phyloP scores from a whole-genome alignment of 2,888 invertebrate species.

The Rhyacophila evoluta region DNA sequence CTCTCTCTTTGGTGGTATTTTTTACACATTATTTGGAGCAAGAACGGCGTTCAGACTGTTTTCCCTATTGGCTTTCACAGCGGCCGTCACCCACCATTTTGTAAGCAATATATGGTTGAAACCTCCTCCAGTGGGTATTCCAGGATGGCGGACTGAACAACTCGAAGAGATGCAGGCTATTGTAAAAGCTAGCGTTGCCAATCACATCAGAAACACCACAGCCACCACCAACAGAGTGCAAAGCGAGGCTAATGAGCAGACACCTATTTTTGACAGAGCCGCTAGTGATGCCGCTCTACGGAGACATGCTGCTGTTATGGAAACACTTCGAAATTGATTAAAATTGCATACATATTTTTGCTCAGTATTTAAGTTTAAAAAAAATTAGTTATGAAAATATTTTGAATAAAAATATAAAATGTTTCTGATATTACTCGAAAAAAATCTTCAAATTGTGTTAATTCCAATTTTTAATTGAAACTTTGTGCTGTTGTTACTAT shows the following conservation, averaged over 20 bases:
- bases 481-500: too few species aligned
- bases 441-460: too few species aligned
- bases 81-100: constrained; percentile 53
- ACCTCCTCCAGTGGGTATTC: neutral
- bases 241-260: neutral
- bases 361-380: too few species aligned
- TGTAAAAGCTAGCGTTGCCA: neutral
- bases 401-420: too few species aligned
- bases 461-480: too few species aligned
- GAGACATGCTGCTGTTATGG: neutral
- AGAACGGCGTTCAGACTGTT: constrained; percentile 62
- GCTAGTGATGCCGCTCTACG: neutral
- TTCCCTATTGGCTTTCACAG: constrained; percentile 58
- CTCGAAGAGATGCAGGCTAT: neutral
- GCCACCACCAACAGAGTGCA: neutral
- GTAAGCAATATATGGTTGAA: neutral
- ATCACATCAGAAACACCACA: too few species aligned
- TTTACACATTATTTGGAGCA: constrained; percentile 77
- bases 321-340: neutral
- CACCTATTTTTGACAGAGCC: neutral
- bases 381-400: too few species aligned
- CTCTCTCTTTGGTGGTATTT: constrained; percentile 78
- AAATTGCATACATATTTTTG: too few species aligned
- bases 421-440: too few species aligned
- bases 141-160: neutral